A percentile compares a stretch with the other conserved stretches of the same genome.
These are phyloP conservation scores for Tringa solitaria DNA, from an alignment of 2,113 vertebrate genomes.

Conservation along the genomic window DNA sequence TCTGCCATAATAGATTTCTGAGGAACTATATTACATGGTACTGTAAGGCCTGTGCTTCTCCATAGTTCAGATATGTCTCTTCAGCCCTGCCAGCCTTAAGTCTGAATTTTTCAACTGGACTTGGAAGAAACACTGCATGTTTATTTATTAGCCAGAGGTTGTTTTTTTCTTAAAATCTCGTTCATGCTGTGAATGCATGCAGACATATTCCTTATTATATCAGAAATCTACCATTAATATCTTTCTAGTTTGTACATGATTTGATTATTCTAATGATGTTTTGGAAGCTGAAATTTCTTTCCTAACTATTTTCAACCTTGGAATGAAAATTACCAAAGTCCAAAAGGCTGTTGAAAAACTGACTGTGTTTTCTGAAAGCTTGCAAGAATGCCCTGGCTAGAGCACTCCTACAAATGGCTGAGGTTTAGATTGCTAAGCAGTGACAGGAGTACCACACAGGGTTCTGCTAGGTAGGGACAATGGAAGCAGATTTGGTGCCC, in stretches of 20 bases:
- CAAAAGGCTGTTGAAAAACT: neutral
- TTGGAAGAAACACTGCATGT: neutral
- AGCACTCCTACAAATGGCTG: neutral
- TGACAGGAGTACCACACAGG: neutral
- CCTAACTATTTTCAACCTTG: neutral
- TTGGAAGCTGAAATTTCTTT: neutral
- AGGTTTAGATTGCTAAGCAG: neutral
- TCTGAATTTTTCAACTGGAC: neutral
- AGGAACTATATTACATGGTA: neutral
- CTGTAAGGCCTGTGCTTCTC: neutral
- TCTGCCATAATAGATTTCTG: neutral
- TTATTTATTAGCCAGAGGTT: neutral
- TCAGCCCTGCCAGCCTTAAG: neutral
- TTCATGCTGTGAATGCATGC: neutral
- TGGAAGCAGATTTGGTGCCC: neutral
- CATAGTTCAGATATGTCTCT: neutral
- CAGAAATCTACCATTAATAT: neutral
- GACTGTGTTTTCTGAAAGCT: neutral
- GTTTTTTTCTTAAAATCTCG: neutral
- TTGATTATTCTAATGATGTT: neutral
- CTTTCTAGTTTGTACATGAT: neutral
- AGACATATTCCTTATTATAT: neutral
- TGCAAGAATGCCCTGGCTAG: neutral
- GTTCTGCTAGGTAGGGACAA: neutral
- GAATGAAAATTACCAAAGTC: neutral